Evolutionary conservation across 1,140 invertebrate species (phyloP).

Genomic region (Cydia amplana): DNA sequence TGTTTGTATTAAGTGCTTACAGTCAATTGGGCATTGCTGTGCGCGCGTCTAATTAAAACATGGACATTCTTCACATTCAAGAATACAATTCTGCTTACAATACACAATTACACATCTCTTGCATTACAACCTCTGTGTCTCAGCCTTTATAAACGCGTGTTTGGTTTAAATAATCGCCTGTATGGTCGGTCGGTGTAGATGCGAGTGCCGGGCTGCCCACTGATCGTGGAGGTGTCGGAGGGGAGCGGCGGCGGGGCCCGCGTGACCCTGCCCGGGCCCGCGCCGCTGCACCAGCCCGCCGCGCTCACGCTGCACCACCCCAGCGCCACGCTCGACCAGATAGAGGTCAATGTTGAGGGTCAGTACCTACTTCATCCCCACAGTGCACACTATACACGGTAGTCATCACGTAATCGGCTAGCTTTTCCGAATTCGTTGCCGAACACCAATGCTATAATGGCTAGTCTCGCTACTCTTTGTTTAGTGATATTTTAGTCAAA

Average conservation of each 20-base stretch:
- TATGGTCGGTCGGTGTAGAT: slow-evolving; percentile 57
- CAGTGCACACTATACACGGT: background rate
- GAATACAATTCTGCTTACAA: too few relatives aligned
- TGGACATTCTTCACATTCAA: too few relatives aligned
- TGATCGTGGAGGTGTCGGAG: slow-evolving; percentile 83
- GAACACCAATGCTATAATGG: too few relatives aligned
- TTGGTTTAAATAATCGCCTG: background rate
- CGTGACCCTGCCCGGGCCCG: slow-evolving; percentile 85
- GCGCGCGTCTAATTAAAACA: too few relatives aligned
- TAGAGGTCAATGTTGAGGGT: slow-evolving; percentile 97
- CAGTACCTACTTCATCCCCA: slow-evolving; percentile 62
- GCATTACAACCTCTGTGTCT: background rate
- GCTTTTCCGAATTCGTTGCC: background rate
- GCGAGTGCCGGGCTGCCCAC: slow-evolving; percentile 89
- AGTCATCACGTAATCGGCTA: background rate
- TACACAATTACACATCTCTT: too few relatives aligned
- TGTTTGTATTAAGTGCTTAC: too few relatives aligned
- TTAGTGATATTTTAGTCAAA: too few relatives aligned
- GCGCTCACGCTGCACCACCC: slow-evolving; percentile 85
- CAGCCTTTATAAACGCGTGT: background rate
- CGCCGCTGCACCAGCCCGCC: slow-evolving; percentile 83
- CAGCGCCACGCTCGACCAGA: slow-evolving; percentile 92
- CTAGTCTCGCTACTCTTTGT: too few relatives aligned
- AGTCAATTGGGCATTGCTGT: too few relatives aligned
- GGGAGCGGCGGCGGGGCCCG: slow-evolving; percentile 86